Percentiles rank a stretch among this genome's conserved stretches.
These are phyloP conservation scores for Syngnathus typhle DNA, from an alignment of 2,113 vertebrate genomes.

Conservation along the genomic window DNA sequence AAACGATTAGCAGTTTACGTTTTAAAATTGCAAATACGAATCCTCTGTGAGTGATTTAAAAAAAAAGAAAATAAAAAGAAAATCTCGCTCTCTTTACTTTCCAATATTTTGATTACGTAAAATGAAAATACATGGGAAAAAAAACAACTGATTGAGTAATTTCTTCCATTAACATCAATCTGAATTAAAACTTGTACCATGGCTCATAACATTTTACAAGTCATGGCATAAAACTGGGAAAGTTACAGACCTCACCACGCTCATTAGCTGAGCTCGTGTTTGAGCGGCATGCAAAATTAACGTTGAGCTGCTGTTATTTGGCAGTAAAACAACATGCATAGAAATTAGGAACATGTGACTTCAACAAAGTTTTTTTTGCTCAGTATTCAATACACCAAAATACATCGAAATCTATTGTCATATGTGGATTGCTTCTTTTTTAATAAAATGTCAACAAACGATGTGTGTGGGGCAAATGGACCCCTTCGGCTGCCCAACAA, in stretches of 20 bases:
- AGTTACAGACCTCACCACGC: neutral
- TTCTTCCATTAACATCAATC: neutral
- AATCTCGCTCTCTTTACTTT: no score
- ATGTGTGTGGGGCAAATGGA: no score
- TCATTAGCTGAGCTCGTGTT: constrained; percentile 17
- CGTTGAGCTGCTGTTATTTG: constrained; percentile 21
- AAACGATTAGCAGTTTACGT: no score
- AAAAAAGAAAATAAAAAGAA: no score
- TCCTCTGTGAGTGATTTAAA: no score
- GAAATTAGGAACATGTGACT: constrained; percentile 30
- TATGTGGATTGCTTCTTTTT: no score
- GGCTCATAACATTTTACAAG: neutral
- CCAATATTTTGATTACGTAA: no score
- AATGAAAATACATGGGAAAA: no score
- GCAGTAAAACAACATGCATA: constrained; percentile 17
- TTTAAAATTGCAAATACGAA: no score
- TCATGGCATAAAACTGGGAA: neutral
- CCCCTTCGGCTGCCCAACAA: no score
- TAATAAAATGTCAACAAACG: no score
- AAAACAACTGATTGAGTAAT: neutral
- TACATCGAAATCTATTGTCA: no score
- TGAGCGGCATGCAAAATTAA: constrained; percentile 3
- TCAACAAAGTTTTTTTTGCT: constrained; percentile 13
- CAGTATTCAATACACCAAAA: constrained; percentile 17
- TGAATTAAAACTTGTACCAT: neutral